Conservation (phyloP, 2,888 invertebrate species). For the Adineta ricciae region DNA sequence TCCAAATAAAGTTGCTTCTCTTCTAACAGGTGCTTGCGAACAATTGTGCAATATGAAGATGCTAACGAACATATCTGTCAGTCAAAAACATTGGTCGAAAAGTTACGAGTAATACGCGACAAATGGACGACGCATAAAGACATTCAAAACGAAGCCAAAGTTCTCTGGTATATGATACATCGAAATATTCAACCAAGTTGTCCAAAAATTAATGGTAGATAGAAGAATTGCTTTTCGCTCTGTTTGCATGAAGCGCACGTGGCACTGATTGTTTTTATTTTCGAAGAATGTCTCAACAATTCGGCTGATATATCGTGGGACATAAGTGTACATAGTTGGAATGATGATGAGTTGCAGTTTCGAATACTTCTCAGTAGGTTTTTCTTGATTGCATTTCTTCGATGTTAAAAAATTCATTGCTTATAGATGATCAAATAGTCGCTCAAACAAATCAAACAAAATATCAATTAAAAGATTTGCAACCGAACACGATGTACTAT, state of each 20-base stretch:
- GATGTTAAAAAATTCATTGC: background rate
- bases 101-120: background rate
- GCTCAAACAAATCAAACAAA: background rate
- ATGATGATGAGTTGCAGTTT: background rate
- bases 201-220: background rate
- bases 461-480: background rate
- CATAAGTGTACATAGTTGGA: background rate
- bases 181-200: background rate
- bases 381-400: too few species aligned
- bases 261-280: too few species aligned
- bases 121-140: background rate
- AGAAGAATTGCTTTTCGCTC: too few species aligned
- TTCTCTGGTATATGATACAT: background rate
- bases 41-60: background rate
- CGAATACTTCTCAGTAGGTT: background rate
- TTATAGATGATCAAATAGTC: background rate
- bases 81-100: background rate
- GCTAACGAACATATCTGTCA: background rate
- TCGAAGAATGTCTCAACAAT: background rate
- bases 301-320: background rate
- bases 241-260: too few species aligned
- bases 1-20: background rate
- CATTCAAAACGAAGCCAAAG: background rate
- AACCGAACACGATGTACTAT: background rate
- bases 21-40: background rate